Base-by-base conservation (phyloP, 2,113 vertebrate genomes). In the Sebastes schlegelii region DNA sequence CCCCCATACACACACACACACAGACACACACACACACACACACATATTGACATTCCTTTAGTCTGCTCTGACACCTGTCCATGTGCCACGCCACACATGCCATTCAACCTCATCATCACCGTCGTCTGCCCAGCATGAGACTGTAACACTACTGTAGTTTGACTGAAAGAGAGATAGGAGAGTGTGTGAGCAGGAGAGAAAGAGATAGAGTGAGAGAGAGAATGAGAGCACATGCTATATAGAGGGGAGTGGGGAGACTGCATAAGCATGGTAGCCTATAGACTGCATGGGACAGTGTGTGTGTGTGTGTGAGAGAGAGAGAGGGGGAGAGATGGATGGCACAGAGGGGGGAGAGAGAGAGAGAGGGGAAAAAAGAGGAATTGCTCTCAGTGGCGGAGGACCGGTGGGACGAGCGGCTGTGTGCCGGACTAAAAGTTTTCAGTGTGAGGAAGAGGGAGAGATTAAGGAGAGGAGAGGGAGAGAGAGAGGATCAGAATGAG, bases 81-180 rank as follows among this genome's bases (percentile, higher is more conserved):
- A 60, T 14, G 46, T 79, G 66, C 51, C 62, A 49, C n/a, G 46
- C 62, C 21, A 51, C 55, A 61, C 61, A 73, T 61, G 76, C 83
- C 66, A 86, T 91, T 92, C 87, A 92, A 80, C 76, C 79, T 87
- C 72, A 88, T 88, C 80, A 70, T 91, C 63, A 77, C 52, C 70
- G 7, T 62, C 90, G 65, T 86, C 87, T 91, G 89, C 86, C 69
- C 84, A 40, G 66, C 26, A 1, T 63, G 79, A 90, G 90, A 85
- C 90, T 89, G 94, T 91, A 91, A 83, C 89, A 87, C 94, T 93
- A 79, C 34, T 81, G 90, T 88, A 93, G 90, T 92, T 95, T 95
- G 95, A 95, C 92, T 91, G 94, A 83, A 42, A 48, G 77, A 89
- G 82, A 89, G 70, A 54, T 14, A 68, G 74, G 75, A 77, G 73